Evolutionary conservation across 2,888 invertebrate species (phyloP), one percentile per base, ranked within the genome.

Genomic region (Chloroclystis v-ata): DNA sequence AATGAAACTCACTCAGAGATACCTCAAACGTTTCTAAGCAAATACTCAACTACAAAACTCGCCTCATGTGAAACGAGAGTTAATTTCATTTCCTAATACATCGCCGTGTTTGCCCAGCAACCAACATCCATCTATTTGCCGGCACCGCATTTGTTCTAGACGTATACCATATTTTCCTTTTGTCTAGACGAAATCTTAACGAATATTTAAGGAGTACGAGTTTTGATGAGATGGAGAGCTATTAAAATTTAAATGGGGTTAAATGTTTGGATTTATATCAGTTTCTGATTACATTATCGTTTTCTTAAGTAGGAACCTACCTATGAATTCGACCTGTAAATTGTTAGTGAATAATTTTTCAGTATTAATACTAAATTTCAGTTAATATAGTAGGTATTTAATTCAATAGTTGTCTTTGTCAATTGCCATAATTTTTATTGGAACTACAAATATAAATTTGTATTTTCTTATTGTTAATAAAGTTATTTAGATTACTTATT

Each of bases 121-220:
- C 61, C 72, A 61, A 69, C 69, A 72, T 40, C 30, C 50, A 50
- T 50, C 50, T 50, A 46, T 50, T 50, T 50, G 46, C 50, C 38
- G 10, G 35, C 35, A 50, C 78, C 75, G 72, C 76, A 78, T 75
- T 84, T 81, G 74, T 81, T 80, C 74, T 65, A 72, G 78, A 80
- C 78, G 73, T 68, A 66, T 69, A 67, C 74, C 75, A 82, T 85
- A 86, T 86, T 85, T 84, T 83, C 84, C 83, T 83, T 85, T 85
- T 85, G 86, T 85, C 85, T 86, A 86, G 86, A 86, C 86, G 79
- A 83, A 83, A 83, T 82, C 85, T 84, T 84, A 82, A 78, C 80
- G 82, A 83, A 83, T 83, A 81, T 82, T 81, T 83, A 81, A 84
- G 75, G 78, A 75, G 75, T 58, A 60, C 59, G 60, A 60, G 56